Base-by-base conservation (phyloP, 2,888 invertebrate species). In the Mamestra brassicae region DNA sequence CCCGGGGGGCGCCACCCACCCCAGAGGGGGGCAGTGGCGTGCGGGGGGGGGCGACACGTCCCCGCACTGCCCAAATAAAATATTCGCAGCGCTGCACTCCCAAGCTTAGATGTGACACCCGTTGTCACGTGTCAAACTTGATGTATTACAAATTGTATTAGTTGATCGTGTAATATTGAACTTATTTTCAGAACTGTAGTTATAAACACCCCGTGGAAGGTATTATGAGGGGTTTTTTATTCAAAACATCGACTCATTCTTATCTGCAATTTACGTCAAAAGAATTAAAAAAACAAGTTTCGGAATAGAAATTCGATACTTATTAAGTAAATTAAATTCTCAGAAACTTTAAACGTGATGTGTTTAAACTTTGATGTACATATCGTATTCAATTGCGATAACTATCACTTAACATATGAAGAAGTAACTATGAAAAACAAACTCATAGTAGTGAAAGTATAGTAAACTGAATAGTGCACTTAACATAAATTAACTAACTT, bases 21-120 rank as follows among this genome's bases (percentile, higher is more conserved):
- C 84, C 74, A 84, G 91, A 92, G 94, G 94, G 95, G 94, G 94
- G 89, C 90, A 92, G 93, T 93, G 94, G 88, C 91, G 90, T 85
- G 90, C 89, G 89, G 42, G 90, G 90, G 93, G 94, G 94, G 94
- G 89, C 89, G 90, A 84, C 86, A 91, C 91, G 90, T 88, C 93
- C 92, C 94, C 90, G 90, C 89, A 93, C 95, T 95, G 95, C 94
- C 96, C 96, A 96, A 96, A 96, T 96, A 96, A 95, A 95, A 95
- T 95, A 96, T 95, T 95, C 94, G 94, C 92, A 87, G 81, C 79
- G 79, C 90, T 90, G 92, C 91, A 92, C 92, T 92, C 89, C 88
- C 92, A 89, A 92, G 91, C 92, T 94, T 93, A 93, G 91, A 92
- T 91, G 90, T 93, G 94, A 94, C 93, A 92, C 91, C 85, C 84